Percentiles rank a stretch among this genome's conserved stretches.
These are phyloP conservation scores for Myrmecobius fasciatus DNA, from an alignment of 2,113 vertebrate species.

Conservation along the genomic window DNA sequence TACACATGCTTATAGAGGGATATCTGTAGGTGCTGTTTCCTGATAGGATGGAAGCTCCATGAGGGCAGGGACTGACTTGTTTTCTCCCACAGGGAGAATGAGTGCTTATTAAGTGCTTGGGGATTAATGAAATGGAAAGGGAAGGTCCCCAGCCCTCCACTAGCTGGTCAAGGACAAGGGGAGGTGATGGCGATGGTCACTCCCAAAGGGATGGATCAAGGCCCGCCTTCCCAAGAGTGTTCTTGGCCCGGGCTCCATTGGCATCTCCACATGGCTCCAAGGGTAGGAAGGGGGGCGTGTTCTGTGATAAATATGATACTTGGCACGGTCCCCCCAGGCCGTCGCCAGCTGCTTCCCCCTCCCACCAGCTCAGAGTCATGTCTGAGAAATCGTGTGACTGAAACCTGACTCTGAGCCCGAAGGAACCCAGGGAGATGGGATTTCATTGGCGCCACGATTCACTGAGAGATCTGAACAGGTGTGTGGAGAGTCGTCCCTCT, in stretches of 20 bases:
- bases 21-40: neutral
- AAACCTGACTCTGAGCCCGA: neutral
- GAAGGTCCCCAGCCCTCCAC: neutral
- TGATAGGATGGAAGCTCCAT: neutral
- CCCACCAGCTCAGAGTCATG: neutral
- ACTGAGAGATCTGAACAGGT: neutral
- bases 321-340: neutral
- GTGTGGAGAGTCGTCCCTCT: neutral
- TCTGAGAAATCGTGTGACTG: neutral
- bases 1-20: neutral
- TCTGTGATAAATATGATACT: neutral
- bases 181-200: neutral
- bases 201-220: neutral
- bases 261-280: neutral
- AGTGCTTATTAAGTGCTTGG: neutral
- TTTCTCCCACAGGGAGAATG: neutral
- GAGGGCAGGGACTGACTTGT: neutral
- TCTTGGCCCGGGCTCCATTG: neutral
- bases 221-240: neutral
- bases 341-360: neutral
- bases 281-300: neutral
- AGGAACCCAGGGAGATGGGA: neutral
- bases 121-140: neutral
- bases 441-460: neutral
- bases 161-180: neutral